Percentiles rank a stretch among this genome's conserved stretches.
phyloP scores from a whole-genome alignment of 64 coral and sea anemone species.

The Trachythela sp. region DNA sequence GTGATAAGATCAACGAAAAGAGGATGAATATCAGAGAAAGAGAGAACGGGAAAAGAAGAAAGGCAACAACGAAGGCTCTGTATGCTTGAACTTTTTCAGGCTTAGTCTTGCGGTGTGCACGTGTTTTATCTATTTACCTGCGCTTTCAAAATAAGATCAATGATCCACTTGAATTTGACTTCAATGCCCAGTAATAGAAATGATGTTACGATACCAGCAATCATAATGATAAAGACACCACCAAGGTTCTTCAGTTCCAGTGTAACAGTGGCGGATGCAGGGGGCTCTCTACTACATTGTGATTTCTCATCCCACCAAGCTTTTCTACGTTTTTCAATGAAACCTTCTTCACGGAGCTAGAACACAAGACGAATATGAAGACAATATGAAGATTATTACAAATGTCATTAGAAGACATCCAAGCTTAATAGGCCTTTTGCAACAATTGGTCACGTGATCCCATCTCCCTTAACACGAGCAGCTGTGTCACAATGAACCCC shows the following conservation, averaged over 20 bases:
- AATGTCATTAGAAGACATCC: not conserved
- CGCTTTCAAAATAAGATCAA: constrained; percentile 43
- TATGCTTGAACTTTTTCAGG: no score
- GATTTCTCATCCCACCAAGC: constrained; percentile 83
- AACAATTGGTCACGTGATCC: no score
- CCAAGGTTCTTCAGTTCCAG: constrained; percentile 72
- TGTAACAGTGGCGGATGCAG: constrained; percentile 39
- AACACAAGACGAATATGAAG: not conserved
- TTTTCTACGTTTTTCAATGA: constrained; percentile 55
- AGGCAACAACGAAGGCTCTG: no score
- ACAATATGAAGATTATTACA: not conserved
- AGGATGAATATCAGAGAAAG: no score
- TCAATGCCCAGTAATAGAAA: constrained; percentile 65
- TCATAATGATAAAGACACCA: constrained; percentile 74
- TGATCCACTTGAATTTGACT: constrained; percentile 61
- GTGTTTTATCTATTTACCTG: constrained; percentile 61
- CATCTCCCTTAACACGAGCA: no score
- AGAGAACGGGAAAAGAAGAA: no score
- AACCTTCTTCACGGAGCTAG: constrained; percentile 66
- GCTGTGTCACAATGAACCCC: no score
- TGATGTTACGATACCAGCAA: constrained; percentile 55
- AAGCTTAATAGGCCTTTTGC: no score
- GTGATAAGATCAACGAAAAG: no score
- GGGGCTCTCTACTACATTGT: constrained; percentile 34
- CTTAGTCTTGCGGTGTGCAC: no score